Base-by-base conservation (phyloP, 2,113 vertebrate genomes). In the Plotosus lineatus region DNA sequence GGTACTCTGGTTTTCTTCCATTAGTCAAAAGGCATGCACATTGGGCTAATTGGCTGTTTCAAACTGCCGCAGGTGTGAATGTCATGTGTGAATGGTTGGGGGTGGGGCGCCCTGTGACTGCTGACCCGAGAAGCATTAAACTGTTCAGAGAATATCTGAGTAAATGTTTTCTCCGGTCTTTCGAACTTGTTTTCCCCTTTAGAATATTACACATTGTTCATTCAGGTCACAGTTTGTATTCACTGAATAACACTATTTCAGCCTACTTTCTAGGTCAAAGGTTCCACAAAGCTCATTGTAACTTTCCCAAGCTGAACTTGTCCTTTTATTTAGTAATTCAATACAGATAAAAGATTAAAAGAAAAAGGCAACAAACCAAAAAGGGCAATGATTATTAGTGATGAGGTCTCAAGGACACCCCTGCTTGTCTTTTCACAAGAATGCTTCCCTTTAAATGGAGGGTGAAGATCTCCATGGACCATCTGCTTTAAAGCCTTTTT, bases 281-380 rank as follows among this genome's bases (percentile, higher is more conserved):
- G 31, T 48, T 84, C 46, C 77, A 73, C 51, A 73, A 44, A 58
- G 61, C 77, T 79, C 44, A 63, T 23, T 80, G 40, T 79, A 80
- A 77, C 66, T 38, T n/a, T 26, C 68, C 19, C 55, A 82, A 84
- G 77, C 80, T 84, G 80, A 86, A 51, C 38, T 61, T 58, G 38
- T 74, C 28, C 65, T 84, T 84, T 86, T 55, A 78, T 82, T 69
- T 73, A 63, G 63, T 65, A 56, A 77, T 82, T 72, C 71, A 73
- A 9, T 77, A 77, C 7, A 65, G 44, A 77, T 48, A 63, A 63
- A 33, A 33, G 76, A 76, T 44, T 12, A 12, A 53, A 75, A 73
- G 48, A 50, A 80, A 65, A 83, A 61, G 31, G 14, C n/a, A 56
- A 21, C 42, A 51, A 58, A 68, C 56, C 80, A 65, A 84, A 84